Base-by-base conservation (phyloP, 2,888 invertebrate species). In the Alentia gelatinosa region DNA sequence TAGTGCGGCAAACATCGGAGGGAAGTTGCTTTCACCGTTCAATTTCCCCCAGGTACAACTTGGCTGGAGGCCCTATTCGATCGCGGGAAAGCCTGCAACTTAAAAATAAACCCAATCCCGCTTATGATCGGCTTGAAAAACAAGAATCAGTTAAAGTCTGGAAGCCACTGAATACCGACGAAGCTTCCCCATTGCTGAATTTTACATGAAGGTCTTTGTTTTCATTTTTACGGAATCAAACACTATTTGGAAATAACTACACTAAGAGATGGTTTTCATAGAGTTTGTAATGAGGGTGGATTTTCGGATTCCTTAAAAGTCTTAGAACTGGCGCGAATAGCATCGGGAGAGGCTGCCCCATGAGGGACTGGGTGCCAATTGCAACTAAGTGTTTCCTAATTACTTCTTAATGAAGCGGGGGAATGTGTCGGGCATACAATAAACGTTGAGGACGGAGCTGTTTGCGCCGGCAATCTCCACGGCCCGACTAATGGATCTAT, bases 311-410 rank as follows among this genome's bases (percentile, higher is more conserved):
- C 47, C 15, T 15, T 15, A 7, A 42, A 42, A 19, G 56, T 19
- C 23, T 56, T 1, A 56, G n/a, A 56, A n/a, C n/a, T 19, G n/a
- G 56, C 56, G 56, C n/a, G 56, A 56, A 56, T 56, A n/a, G n/a
- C 56, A 19, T 19, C n/a, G 56, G 56, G 56, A 68, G n/a, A n/a
- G n/a, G n/a, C n/a, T n/a, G n/a, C n/a, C n/a, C 63, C 26, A 26
- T 39, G 5, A 39, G 79, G 39, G 79, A 35, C 79, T 9, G 23
- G 37, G 23, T 0, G n/a, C 37, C 79, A 79, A 79, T 79, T 79
- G 79, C 37, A 35, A 79, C 35, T 79, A 79, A 79, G 79, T 79
- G 39, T 79, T 39, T 39, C 79, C 39, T 79, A 79, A 79, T 79
- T 79, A 79, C 79, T 35, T 39, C 35, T 39, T 79, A 79, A 79